Base-by-base conservation (phyloP, 2,888 invertebrate genomes). In the Achlya flavicornis region DNA sequence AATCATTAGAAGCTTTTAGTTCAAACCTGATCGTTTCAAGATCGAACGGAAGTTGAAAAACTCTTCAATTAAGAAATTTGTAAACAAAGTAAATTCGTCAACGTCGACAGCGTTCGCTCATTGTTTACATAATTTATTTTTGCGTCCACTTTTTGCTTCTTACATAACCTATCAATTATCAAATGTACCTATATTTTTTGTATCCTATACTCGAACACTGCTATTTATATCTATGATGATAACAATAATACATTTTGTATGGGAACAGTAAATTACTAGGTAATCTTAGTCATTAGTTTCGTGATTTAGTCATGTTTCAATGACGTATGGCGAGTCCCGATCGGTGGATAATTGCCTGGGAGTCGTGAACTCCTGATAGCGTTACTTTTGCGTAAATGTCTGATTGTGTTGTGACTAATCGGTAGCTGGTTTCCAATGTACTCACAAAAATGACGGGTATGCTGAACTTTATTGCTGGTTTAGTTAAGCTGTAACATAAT, bases 391-490 rank as follows among this genome's bases (percentile, higher is more conserved):
- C 84, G 86, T 83, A 88, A 88, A 88, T 84, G 81, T 72, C 78
- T 83, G 83, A 81, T 84, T 86, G 81, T 81, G 66, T 79, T 90
- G 89, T 91, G 90, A 91, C 90, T 91, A 90, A 91, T 89, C 88
- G 80, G 61, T 16, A 59, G 66, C 33, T n/a, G 61, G 88, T 84
- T 77, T 87, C 80, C 91, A 83, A 77, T 81, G 69, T 62, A 3
- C 2, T 26, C 43, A 46, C n/a, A 5, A 43, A 43, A 46, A 46
- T 46, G n/a, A 12, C 14, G 14, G 14, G 14, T 43, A 43, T 14
- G 26, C 26, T 26, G 26, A 26, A 1, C 26, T 26, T 26, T 26
- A 26, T 26, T 26, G 26, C 26, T 14, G 3, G 14, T 43, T 43
- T 14, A 43, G 43, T 43, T 43, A 43, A 43, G 38, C 38, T 10